Base-by-base conservation (phyloP, 2,113 vertebrate genomes). In the Zonotrichia leucophrys region DNA sequence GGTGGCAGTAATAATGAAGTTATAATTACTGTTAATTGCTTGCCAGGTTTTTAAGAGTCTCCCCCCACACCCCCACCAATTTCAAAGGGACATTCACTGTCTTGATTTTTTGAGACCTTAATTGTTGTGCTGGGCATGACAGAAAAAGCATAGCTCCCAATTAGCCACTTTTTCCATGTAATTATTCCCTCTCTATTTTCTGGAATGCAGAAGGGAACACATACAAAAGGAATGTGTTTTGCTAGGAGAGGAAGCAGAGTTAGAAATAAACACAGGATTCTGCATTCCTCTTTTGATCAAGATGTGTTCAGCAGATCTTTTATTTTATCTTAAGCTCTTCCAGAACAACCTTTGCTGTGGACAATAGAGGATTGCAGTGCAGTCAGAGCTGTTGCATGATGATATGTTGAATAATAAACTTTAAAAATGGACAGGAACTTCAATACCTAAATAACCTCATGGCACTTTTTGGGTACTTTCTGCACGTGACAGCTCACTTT, bases 171-270 rank as follows among this genome's bases (percentile, higher is more conserved):
- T 49, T 69, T 22, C 52, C 20, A 58, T 95, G 92, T 78, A 96
- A 94, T 94, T 94, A 86, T 89, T 96, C 80, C 78, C 91, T 94
- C 95, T 94, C 82, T 92, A 20, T 97, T 97, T 95, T 95, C 96
- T 96, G 95, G 87, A 83, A 96, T 96, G 92, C 15, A 74, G 89
- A 95, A 97, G 63, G 58, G 77, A 67, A 89, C 41, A 49, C 55
- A 39, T 11, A 46, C 78, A 96, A 94, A 97, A 97, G 96, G 94
- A 95, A 92, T 72, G 22, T 10, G 7, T 96, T 92, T 83, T 95
- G 76, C 91, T 93, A 91, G 87, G n/a, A 89, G 44, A 59, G 47
- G 33, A 94, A 90, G 37, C n/a, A 64, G 50, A 83, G 22, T 79
- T 63, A 59, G 91, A 93, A 88, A 88, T 46, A 93, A 84, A 83